These are phyloP conservation scores for Ichneumon xanthorius DNA, from an alignment of 2,888 invertebrate species.

Conservation along the genomic window DNA sequence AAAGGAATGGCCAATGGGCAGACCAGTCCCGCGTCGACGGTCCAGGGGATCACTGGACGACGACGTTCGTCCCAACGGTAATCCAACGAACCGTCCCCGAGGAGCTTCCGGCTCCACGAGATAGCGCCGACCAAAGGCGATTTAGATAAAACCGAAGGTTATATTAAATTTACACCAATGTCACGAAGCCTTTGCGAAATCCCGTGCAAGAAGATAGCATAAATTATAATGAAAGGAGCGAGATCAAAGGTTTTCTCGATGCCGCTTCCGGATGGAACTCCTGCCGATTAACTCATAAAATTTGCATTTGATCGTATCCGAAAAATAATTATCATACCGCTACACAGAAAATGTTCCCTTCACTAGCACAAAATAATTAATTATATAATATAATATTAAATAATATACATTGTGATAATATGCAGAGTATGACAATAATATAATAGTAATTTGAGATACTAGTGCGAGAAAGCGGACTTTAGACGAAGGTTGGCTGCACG, in stretches of 20 bases:
- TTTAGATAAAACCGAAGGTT: constrained; percentile 81
- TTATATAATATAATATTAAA: too few species aligned
- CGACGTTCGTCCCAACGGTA: constrained; percentile 37
- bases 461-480: too few species aligned
- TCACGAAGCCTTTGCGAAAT: constrained; percentile 11
- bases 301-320: too few species aligned
- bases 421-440: too few species aligned
- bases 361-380: too few species aligned
- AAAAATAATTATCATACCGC: too few species aligned
- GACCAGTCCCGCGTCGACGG: constrained; percentile 9
- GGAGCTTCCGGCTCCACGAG: constrained; percentile 35
- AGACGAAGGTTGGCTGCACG: too few species aligned
- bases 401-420: too few species aligned
- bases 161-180: constrained; percentile 79
- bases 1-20: constrained; percentile 42
- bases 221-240: not conserved
- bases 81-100: constrained; percentile 46
- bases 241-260: constrained; percentile 26
- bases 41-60: constrained; percentile 46
- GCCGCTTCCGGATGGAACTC: not conserved
- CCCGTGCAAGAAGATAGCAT: constrained; percentile 23
- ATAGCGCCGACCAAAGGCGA: constrained; percentile 71
- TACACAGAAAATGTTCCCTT: too few species aligned
- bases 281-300: too few species aligned
- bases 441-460: too few species aligned